Evolutionary conservation across 2,888 invertebrate species (phyloP), one percentile per base, ranked within the genome.

Genomic region (Drosophila anceps): DNA sequence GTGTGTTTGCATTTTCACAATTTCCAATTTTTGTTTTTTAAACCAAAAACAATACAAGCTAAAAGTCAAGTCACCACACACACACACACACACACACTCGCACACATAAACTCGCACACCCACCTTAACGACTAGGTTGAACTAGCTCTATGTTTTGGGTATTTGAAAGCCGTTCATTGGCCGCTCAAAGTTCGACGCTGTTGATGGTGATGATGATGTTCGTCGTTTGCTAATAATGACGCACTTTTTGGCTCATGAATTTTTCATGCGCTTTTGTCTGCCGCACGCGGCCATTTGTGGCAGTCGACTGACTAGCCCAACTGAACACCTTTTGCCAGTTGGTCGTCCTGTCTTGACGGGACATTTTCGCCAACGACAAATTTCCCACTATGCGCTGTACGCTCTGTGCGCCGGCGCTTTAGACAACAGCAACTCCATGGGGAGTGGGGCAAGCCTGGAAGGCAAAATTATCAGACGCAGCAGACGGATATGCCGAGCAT

Each of bases 261-360:
- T 87, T 88, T 91, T 91, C 81, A 91, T 91, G 91, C 91, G 91
- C 91, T 88, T 82, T 81, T 82, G 86, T 90, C 91, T 88, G 90
- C 91, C 91, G 81, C 82, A 79, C 91, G 82, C 82, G 76, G 82
- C 87, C 90, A 90, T 89, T 89, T 82, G 76, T 82, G 85, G 87
- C 87, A 80, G 85, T 82, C 82, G 91, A 91, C 91, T 92, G 86
- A 92, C 71, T 84, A 69, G 73, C 81, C 65, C 57, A 78, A 71
- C 64, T 64, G 64, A 82, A 69, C 74, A 79, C 84, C 88, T 70
- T 88, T 88, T 84, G 83, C 67, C 88, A 85, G 88, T 87, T 68
- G 50, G 53, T 39, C 27, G 10, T 69, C 35, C 46, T 6, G 46
- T 44, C 44, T 50, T 53, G 54, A 27, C 44, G 41, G 59, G 65